Conservation (phyloP, 2,113 vertebrate genomes). For the Scatophagus argus region DNA sequence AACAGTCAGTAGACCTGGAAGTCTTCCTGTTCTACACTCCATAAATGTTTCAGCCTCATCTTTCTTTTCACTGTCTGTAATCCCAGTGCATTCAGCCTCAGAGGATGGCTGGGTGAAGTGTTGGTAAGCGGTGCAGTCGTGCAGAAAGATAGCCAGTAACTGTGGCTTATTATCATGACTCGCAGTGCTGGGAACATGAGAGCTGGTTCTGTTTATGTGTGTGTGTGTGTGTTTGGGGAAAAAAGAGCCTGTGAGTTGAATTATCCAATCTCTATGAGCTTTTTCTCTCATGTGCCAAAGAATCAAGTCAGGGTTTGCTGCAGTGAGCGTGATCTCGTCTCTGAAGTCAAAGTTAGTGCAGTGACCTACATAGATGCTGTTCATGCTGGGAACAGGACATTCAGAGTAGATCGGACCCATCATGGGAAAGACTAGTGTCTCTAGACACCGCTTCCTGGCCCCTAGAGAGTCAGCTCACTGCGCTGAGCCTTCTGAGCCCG, state of each 20-base stretch:
- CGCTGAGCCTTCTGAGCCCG: neutral
- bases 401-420: conserved; percentile 19
- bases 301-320: conserved; percentile 41
- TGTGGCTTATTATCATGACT: conserved; percentile 40
- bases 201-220: neutral
- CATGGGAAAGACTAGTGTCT: conserved; percentile 3
- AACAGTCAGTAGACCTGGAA: conserved; percentile 12
- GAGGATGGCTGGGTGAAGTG: conserved; percentile 28
- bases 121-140: conserved; percentile 39
- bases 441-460: neutral
- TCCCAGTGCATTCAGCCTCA: conserved; percentile 10
- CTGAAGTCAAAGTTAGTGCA: conserved; percentile 55
- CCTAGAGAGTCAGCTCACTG: conserved; percentile 6
- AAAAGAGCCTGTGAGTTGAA: neutral
- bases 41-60: conserved; percentile 43
- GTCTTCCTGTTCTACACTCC: conserved; percentile 15
- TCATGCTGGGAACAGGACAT: conserved; percentile 37
- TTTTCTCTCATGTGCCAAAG: conserved; percentile 41
- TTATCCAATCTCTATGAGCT: conserved; percentile 48
- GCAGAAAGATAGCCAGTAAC: conserved; percentile 47
- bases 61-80: neutral
- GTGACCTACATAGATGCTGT: conserved; percentile 67
- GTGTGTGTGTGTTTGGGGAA: neutral
- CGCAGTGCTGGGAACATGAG: conserved; percentile 22
- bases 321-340: conserved; percentile 50